These are phyloP conservation scores for Oligia latruncula DNA, from an alignment of 2,888 invertebrate genomes.

Conservation along the genomic window DNA sequence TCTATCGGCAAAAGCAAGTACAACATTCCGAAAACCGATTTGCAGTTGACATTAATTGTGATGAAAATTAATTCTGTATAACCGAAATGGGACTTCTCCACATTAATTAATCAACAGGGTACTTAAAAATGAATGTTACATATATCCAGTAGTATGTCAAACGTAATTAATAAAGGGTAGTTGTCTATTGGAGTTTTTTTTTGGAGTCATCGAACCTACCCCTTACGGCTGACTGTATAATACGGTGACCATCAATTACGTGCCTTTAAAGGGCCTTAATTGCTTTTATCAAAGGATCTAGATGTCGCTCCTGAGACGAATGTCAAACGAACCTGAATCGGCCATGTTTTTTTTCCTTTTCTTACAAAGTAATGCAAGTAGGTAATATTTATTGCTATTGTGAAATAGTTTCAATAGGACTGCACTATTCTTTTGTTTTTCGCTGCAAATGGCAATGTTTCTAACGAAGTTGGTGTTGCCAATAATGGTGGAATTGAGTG, in stretches of 20 bases:
- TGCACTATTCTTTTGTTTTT: conserved; percentile 45
- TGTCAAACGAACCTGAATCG: conserved; percentile 70
- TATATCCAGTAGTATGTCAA: conserved; percentile 67
- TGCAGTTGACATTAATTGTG: conserved; percentile 28
- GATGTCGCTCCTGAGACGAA: conserved; percentile 70
- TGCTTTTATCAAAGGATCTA: conserved; percentile 82
- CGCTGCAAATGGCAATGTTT: conserved; percentile 28
- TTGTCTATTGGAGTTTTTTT: conserved; percentile 54
- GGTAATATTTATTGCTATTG: conserved; percentile 52
- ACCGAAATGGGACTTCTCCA: conserved; percentile 34
- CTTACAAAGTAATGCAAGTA: conserved; percentile 41
- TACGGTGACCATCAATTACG: conserved; percentile 77
- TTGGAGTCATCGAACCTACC: conserved; percentile 67
- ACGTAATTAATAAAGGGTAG: conserved; percentile 70
- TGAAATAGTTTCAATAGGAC: conserved; percentile 39
- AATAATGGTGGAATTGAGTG: conserved; percentile 37
- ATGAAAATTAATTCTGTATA: conserved; percentile 30
- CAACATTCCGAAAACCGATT: conserved; percentile 55
- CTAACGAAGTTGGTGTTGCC: conserved; percentile 40
- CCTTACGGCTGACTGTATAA: conserved; percentile 51
- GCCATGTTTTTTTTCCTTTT: conserved; percentile 37
- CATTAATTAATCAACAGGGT: conserved; percentile 63
- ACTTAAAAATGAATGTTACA: conserved; percentile 56
- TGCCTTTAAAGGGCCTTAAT: conserved; percentile 79
- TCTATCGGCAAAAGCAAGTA: conserved; percentile 30